Percentiles rank a stretch among this genome's conserved stretches.
Conservation (phyloP, 2,797 vertebrate species). For the Platyrinchus mystaceus region DNA sequence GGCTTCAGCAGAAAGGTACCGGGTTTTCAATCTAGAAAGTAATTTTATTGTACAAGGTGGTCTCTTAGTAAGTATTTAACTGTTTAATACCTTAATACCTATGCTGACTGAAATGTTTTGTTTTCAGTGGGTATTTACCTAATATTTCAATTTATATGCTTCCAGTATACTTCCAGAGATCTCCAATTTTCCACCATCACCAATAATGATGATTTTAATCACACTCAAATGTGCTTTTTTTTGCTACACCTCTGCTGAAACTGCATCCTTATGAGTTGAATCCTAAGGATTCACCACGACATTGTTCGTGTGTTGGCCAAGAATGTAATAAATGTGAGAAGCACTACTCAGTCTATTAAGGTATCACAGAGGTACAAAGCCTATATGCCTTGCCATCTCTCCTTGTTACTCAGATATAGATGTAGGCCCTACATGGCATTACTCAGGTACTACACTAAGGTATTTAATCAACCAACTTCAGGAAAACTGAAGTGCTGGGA, state of each 20-base stretch:
- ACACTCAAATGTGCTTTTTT: not conserved
- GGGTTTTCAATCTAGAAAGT: not conserved
- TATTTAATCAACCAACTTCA: not conserved
- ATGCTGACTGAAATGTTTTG: not conserved
- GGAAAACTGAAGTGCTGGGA: not conserved
- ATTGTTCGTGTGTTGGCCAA: not conserved
- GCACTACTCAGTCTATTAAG: not conserved
- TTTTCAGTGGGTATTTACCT: not conserved
- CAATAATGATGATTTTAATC: not conserved
- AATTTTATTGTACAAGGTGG: not conserved
- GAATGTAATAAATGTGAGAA: not conserved
- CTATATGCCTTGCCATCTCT: not conserved
- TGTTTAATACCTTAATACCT: not conserved
- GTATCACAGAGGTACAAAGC: not conserved
- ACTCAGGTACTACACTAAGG: not conserved
- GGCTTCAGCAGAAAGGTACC: not conserved
- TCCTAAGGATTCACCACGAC: not conserved
- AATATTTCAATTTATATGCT: not conserved
- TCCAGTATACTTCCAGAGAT: not conserved
- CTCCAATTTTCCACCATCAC: not conserved
- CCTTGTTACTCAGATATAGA: not conserved
- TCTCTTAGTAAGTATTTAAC: not conserved
- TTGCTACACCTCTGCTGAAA: not conserved
- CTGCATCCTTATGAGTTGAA: too few species aligned
- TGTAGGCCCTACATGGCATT: not conserved